phyloP scores from a whole-genome alignment of 1,140 invertebrate genomes.

The Xylocopa sonorina region DNA sequence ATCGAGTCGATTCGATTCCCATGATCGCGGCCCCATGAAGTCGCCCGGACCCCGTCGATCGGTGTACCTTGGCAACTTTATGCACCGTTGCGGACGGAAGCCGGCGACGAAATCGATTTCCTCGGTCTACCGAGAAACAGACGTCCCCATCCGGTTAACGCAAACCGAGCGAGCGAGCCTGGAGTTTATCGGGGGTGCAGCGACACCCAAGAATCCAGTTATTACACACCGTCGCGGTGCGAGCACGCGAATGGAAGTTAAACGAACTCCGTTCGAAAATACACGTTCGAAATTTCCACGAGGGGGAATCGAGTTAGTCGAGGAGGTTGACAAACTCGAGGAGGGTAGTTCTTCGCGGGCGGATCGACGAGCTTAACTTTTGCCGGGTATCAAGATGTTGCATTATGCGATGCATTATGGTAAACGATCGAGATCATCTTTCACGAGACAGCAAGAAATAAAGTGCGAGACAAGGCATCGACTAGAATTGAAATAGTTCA shows the following conservation, averaged over 20 bases:
- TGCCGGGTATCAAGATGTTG: background rate
- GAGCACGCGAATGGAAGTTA: background rate
- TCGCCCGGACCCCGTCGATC: background rate
- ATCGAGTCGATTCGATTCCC: constrained; percentile 21
- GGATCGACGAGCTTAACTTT: background rate
- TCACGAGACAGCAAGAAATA: background rate
- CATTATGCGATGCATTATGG: background rate
- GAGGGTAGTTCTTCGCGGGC: background rate
- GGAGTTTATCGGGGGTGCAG: background rate
- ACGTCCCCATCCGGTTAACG: background rate
- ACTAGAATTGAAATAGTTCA: too few relatives aligned
- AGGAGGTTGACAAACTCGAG: background rate
- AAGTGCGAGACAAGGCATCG: too few relatives aligned
- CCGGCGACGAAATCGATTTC: background rate
- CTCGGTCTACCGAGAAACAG: background rate
- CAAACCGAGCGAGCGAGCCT: too few relatives aligned
- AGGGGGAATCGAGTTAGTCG: constrained; percentile 7
- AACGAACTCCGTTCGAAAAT: background rate
- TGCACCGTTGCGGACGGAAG: too few relatives aligned
- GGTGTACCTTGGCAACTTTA: background rate
- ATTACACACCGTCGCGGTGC: too few relatives aligned
- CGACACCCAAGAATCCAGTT: background rate
- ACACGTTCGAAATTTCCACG: constrained; percentile 3
- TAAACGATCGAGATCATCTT: too few relatives aligned
- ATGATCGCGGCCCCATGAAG: background rate